Percentiles rank a stretch among this genome's conserved stretches.
These are phyloP conservation scores for Protonibea diacanthus DNA, from an alignment of 2,797 vertebrate genomes.

Conservation along the genomic window DNA sequence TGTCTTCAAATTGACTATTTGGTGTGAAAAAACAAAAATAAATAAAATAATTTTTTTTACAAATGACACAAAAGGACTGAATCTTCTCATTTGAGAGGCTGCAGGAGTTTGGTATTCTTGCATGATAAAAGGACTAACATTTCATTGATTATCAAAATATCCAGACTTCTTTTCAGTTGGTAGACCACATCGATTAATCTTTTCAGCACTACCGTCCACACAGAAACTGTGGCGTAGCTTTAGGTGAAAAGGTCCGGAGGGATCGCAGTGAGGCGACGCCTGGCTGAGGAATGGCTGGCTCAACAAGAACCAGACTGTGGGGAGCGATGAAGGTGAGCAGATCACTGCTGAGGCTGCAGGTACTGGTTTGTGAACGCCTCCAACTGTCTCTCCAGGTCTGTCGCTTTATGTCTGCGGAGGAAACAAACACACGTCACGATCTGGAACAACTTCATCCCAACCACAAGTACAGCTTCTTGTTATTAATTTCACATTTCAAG, in stretches of 20 bases:
- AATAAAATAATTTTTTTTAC: not conserved
- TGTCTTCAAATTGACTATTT: not conserved
- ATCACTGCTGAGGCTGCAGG: constrained; percentile 86
- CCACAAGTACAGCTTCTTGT: not conserved
- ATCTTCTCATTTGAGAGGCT: constrained; percentile 13
- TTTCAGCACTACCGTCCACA: constrained; percentile 8
- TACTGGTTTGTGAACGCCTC: constrained; percentile 93
- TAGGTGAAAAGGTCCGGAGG: not conserved
- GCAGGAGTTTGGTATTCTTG: constrained; percentile 1
- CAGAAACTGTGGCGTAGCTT: not conserved
- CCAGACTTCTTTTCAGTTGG: not conserved
- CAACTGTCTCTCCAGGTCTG: constrained; percentile 91
- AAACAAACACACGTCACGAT: constrained; percentile 18
- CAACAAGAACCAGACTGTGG: constrained; percentile 45
- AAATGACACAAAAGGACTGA: constrained; percentile 4
- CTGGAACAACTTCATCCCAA: not conserved
- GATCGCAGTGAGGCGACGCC: not conserved
- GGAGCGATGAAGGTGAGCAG: constrained; percentile 9
- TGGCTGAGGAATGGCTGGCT: constrained; percentile 44
- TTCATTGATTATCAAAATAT: constrained; percentile 43
- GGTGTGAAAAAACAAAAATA: constrained; percentile 6
- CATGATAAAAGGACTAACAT: constrained; percentile 10
- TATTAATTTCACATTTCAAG: not conserved
- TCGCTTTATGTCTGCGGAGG: constrained; percentile 92
- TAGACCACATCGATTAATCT: not conserved